A percentile compares a stretch with the other conserved stretches of the same genome.
These are phyloP conservation scores for Microctonus hyperodae DNA, from an alignment of 2,888 invertebrate genomes.

Conservation along the genomic window DNA sequence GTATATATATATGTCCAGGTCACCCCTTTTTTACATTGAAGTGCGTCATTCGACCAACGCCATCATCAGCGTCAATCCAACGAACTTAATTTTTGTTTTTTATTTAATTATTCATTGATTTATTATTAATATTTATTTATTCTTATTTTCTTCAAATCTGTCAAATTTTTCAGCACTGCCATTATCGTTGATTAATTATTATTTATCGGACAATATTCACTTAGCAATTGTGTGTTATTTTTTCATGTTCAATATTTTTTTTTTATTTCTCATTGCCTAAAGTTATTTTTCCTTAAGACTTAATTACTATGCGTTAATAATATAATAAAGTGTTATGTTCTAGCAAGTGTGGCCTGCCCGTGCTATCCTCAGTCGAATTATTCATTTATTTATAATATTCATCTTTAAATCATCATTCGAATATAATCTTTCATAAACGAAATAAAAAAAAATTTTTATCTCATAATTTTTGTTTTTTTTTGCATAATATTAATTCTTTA, in stretches of 20 bases:
- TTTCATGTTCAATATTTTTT: background rate
- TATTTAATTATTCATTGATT: slow-evolving; percentile 20
- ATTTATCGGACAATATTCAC: slow-evolving; percentile 41
- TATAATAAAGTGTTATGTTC: slow-evolving; percentile 55
- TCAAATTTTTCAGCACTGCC: slow-evolving; percentile 9
- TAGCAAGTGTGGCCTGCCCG: slow-evolving; percentile 62
- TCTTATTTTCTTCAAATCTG: background rate
- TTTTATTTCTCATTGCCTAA: slow-evolving; percentile 26
- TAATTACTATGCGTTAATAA: slow-evolving; percentile 57
- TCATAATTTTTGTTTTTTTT: too few species aligned
- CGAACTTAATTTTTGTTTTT: slow-evolving; percentile 47
- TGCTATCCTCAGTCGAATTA: slow-evolving; percentile 55
- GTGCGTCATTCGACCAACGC: slow-evolving; percentile 61
- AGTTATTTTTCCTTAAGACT: slow-evolving; percentile 38
- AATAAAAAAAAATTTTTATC: slow-evolving; percentile 5
- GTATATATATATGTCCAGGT: slow-evolving; percentile 50
- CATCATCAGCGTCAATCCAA: slow-evolving; percentile 56
- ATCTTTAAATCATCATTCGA: background rate
- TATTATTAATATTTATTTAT: slow-evolving; percentile 14
- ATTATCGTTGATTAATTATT: slow-evolving; percentile 40
- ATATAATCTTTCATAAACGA: background rate
- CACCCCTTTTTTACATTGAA: slow-evolving; percentile 55
- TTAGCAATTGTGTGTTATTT: slow-evolving; percentile 20
- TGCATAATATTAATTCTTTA: too few species aligned
- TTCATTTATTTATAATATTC: background rate